Conservation (phyloP, 2,113 vertebrate species). For the Stegostoma tigrinum region DNA sequence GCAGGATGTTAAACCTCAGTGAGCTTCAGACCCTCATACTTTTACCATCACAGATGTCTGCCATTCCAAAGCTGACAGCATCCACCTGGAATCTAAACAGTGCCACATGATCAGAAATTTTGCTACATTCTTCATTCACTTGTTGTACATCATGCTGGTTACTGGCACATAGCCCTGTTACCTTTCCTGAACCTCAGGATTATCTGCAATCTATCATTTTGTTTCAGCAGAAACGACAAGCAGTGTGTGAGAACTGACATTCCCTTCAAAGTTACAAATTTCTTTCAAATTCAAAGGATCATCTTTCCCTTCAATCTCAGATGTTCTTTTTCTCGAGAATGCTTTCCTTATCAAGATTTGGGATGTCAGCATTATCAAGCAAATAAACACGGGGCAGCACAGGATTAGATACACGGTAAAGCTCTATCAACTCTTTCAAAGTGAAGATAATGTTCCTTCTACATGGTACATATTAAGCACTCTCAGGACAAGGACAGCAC, state of each 20-base stretch:
- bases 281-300: background rate
- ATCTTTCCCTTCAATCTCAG: background rate
- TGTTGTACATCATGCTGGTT: background rate
- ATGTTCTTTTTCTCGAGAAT: background rate
- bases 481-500: background rate
- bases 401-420: background rate
- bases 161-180: background rate
- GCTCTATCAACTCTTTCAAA: background rate
- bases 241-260: background rate
- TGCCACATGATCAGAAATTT: background rate
- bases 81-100: background rate
- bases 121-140: background rate
- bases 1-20: background rate
- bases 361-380: background rate
- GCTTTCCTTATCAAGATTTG: background rate
- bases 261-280: slow-evolving; percentile 14
- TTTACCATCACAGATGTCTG: background rate
- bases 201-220: background rate
- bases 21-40: background rate
- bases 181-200: background rate
- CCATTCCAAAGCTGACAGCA: background rate
- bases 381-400: background rate
- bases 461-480: background rate
- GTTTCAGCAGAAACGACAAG: background rate
- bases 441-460: background rate